These are phyloP conservation scores for Papilio machaon DNA, from an alignment of 1,140 invertebrate species.

Conservation along the genomic window DNA sequence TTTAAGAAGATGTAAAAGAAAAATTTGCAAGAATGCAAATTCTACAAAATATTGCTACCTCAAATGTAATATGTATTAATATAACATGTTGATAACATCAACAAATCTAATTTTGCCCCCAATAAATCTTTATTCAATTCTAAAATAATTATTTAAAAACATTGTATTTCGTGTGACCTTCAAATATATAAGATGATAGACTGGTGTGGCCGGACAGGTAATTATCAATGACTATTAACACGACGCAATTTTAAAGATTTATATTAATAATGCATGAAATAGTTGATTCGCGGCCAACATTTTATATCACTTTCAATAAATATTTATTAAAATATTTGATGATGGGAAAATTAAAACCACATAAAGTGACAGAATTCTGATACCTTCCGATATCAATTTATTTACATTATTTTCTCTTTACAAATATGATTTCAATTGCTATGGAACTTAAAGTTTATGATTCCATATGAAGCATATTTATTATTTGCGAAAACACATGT, in stretches of 20 bases:
- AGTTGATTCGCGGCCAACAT: slow-evolving; percentile 64
- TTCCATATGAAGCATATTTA: too few species aligned
- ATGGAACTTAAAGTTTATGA: too few species aligned
- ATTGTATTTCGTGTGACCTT: slow-evolving; percentile 7
- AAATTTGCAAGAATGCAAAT: not conserved
- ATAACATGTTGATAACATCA: not conserved
- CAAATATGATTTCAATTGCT: not conserved
- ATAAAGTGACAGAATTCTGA: slow-evolving; percentile 29
- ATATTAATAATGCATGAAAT: slow-evolving; percentile 65
- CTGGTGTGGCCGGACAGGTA: slow-evolving; percentile 42
- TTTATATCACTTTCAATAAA: slow-evolving; percentile 52
- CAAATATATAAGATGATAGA: slow-evolving; percentile 37
- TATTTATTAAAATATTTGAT: slow-evolving; percentile 41
- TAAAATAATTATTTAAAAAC: not conserved
- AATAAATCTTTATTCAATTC: slow-evolving; percentile 17
- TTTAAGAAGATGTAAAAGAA: slow-evolving; percentile 33
- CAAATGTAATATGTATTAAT: not conserved
- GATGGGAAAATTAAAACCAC: slow-evolving; percentile 48
- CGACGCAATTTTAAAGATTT: slow-evolving; percentile 49
- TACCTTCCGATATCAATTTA: too few species aligned
- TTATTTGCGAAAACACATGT: too few species aligned
- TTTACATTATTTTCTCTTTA: not conserved
- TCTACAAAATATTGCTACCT: not conserved
- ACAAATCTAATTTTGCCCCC: not conserved
- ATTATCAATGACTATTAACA: slow-evolving; percentile 54